Percentiles rank a stretch among this genome's conserved stretches.
Conservation (phyloP, 2,888 invertebrate genomes). For the Eugnorisma glareosa region DNA sequence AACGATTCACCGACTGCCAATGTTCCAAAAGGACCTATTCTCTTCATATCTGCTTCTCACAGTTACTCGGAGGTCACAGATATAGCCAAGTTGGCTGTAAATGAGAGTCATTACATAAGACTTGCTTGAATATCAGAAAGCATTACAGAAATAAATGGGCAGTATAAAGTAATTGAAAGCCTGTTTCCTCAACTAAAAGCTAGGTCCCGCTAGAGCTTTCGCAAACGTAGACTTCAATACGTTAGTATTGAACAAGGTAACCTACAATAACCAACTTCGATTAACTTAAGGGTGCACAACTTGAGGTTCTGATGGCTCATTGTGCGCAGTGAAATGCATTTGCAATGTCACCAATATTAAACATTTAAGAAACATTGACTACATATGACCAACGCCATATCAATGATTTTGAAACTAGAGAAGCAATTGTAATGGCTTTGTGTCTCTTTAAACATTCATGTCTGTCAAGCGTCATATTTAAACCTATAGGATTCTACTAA, state of each 20-base stretch:
- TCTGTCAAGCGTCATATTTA: background rate
- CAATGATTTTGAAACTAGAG: background rate
- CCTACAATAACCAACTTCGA: background rate
- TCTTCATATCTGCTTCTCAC: background rate
- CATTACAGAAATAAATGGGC: slow-evolving; percentile 18
- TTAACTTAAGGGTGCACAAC: background rate
- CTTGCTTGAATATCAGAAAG: slow-evolving; percentile 24
- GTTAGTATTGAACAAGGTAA: too few species aligned
- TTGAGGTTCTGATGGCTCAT: background rate
- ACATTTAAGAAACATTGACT: background rate
- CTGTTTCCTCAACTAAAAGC: slow-evolving; percentile 31
- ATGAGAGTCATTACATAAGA: slow-evolving; percentile 21
- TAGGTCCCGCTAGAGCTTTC: slow-evolving; percentile 4
- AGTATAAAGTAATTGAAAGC: slow-evolving; percentile 39
- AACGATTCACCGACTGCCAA: background rate
- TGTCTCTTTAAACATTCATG: background rate
- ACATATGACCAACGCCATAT: background rate
- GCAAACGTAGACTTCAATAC: slow-evolving; percentile 3
- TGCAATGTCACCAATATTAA: background rate
- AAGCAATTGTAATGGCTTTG: background rate
- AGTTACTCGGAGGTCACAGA: slow-evolving; percentile 4
- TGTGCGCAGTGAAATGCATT: background rate
- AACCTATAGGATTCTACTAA: background rate
- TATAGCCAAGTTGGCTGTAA: slow-evolving; percentile 20
- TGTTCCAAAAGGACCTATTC: background rate